These are phyloP conservation scores for Esox lucius DNA, from an alignment of 2,797 vertebrate genomes.

Conservation along the genomic window DNA sequence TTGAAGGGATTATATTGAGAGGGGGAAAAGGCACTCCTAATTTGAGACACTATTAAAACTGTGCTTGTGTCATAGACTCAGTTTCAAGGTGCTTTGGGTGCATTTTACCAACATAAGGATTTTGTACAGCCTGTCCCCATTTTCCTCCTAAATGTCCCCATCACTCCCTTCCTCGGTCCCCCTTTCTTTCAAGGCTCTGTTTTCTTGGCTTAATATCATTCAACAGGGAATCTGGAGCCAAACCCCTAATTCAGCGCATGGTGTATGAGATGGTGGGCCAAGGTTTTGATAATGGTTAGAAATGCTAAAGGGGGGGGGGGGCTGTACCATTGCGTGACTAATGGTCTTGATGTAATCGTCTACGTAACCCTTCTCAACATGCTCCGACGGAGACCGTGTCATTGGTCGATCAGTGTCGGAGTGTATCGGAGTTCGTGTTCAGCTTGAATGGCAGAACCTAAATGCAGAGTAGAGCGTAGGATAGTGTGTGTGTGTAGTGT, in stretches of 20 bases:
- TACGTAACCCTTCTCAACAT: slow-evolving; percentile 30
- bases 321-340: slow-evolving; percentile 41
- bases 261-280: slow-evolving; percentile 42
- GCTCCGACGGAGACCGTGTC: not conserved
- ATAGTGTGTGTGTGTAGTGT: slow-evolving; percentile 15
- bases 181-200: slow-evolving; percentile 8
- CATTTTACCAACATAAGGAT: slow-evolving; percentile 55
- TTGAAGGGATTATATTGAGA: not conserved
- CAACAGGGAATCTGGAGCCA: slow-evolving; percentile 47
- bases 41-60: slow-evolving; percentile 3
- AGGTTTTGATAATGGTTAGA: slow-evolving; percentile 57
- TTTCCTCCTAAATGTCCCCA: not conserved
- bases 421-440: not conserved
- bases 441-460: slow-evolving; percentile 25
- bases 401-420: not conserved
- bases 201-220: not conserved
- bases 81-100: slow-evolving; percentile 55
- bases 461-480: not conserved
- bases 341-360: slow-evolving; percentile 52
- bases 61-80: slow-evolving; percentile 56
- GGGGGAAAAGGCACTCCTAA: too few relatives aligned
- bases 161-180: slow-evolving; percentile 9
- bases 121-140: slow-evolving; percentile 23
- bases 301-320: slow-evolving; percentile 35
- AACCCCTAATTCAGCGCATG: slow-evolving; percentile 58